Conservation (phyloP, 1,140 invertebrate species). For the Heliconius nattereri region DNA sequence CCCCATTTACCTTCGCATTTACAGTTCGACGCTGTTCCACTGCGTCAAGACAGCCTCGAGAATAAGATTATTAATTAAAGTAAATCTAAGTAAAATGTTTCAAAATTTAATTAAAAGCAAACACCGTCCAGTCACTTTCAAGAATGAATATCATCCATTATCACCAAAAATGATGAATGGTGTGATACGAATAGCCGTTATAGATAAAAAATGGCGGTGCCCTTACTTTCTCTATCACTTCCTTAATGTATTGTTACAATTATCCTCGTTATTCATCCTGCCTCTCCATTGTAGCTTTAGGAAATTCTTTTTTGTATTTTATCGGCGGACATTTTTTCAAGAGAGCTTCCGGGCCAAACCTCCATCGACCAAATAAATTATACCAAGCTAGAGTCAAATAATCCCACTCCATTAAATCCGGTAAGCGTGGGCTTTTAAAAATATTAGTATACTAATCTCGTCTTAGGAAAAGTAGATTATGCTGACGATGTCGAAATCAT, state of each 20-base stretch:
- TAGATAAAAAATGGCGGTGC: neutral
- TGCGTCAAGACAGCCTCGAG: too few species aligned
- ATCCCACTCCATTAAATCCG: conserved; percentile 62
- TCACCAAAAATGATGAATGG: conserved; percentile 6
- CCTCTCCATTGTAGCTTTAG: conserved; percentile 44
- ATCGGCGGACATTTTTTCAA: conserved; percentile 52
- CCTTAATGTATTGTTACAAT: conserved; percentile 55
- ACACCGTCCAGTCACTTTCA: neutral
- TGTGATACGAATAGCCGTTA: neutral
- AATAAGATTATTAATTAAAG: too few species aligned
- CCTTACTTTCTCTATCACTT: conserved; percentile 20
- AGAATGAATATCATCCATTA: conserved; percentile 4
- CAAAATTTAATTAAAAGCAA: conserved; percentile 1
- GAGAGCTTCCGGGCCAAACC: conserved; percentile 46
- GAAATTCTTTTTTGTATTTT: conserved; percentile 47
- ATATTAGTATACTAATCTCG: conserved; percentile 58
- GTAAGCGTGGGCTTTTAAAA: conserved; percentile 61
- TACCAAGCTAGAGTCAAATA: conserved; percentile 61
- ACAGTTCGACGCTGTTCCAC: too few species aligned
- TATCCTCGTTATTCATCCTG: conserved; percentile 55
- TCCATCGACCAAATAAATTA: conserved; percentile 65
- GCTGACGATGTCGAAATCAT: neutral
- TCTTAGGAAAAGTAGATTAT: conserved; percentile 16
- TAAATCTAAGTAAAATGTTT: too few species aligned
- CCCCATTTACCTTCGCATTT: too few species aligned